phyloP scores from a whole-genome alignment of 1,140 invertebrate species.

The Nephila pilipes region DNA sequence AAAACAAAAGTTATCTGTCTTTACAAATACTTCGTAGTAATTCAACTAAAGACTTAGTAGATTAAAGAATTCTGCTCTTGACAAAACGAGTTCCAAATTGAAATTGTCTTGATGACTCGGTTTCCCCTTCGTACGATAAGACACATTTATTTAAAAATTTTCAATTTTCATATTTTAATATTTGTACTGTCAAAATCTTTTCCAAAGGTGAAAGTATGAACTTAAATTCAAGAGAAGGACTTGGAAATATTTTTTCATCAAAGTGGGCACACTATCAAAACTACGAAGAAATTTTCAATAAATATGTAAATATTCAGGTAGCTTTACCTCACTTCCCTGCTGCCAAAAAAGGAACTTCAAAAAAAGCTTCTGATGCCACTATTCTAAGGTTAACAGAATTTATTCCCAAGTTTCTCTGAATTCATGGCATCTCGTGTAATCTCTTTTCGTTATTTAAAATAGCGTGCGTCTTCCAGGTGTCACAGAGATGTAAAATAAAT shows the following conservation, averaged over 20 bases:
- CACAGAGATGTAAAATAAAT: too few species aligned
- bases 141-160: background rate
- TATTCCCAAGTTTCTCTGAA: background rate
- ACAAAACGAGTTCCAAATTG: too few species aligned
- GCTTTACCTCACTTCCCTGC: background rate
- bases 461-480: background rate
- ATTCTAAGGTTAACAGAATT: background rate
- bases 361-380: background rate
- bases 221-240: background rate
- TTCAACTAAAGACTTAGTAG: too few species aligned
- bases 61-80: too few species aligned
- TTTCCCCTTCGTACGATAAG: too few species aligned
- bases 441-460: background rate
- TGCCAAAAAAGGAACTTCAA: background rate
- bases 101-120: too few species aligned
- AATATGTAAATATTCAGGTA: background rate
- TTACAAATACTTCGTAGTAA: too few species aligned
- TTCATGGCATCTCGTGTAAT: background rate
- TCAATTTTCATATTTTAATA: background rate
- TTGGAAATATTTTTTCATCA: background rate
- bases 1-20: too few species aligned
- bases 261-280: background rate
- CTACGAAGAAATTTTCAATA: constrained; percentile 16
- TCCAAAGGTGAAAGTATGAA: background rate
- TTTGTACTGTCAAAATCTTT: background rate